Conservation (phyloP, 2,888 invertebrate species). For the Dynastes grantii region DNA sequence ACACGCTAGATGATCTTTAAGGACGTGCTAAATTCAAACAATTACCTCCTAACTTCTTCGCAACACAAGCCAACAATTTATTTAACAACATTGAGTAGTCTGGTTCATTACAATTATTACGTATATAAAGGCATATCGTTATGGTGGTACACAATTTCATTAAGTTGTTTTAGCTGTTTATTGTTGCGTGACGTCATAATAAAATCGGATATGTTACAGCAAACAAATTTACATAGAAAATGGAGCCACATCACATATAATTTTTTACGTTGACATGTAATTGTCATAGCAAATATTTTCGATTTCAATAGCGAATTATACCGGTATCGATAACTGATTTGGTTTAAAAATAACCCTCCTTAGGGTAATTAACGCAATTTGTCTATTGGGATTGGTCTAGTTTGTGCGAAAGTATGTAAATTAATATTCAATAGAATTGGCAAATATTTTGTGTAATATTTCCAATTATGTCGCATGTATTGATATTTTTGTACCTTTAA, state of each 20-base stretch:
- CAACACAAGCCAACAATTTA: too few species aligned
- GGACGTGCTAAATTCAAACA: too few species aligned
- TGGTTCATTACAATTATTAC: not conserved
- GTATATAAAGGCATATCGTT: not conserved
- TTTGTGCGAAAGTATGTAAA: constrained; percentile 1
- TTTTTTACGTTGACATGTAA: not conserved
- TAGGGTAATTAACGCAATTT: not conserved
- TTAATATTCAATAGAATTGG: too few species aligned
- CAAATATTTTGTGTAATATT: too few species aligned
- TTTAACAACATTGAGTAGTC: not conserved
- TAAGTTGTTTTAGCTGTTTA: not conserved
- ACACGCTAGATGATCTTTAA: too few species aligned
- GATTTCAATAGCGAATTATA: not conserved
- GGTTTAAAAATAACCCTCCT: not conserved
- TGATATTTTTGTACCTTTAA: too few species aligned
- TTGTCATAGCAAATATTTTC: constrained; percentile 2
- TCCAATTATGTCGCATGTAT: too few species aligned
- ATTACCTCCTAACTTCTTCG: too few species aligned
- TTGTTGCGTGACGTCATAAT: not conserved
- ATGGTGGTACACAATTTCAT: constrained; percentile 7
- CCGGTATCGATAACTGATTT: not conserved
- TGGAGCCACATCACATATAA: not conserved
- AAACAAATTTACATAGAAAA: not conserved
- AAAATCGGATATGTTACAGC: not conserved
- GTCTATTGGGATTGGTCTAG: not conserved